A percentile compares a stretch with the other conserved stretches of the same genome.
Conservation (phyloP, 2,797 vertebrate species). For the Alfaro cultratus region DNA sequence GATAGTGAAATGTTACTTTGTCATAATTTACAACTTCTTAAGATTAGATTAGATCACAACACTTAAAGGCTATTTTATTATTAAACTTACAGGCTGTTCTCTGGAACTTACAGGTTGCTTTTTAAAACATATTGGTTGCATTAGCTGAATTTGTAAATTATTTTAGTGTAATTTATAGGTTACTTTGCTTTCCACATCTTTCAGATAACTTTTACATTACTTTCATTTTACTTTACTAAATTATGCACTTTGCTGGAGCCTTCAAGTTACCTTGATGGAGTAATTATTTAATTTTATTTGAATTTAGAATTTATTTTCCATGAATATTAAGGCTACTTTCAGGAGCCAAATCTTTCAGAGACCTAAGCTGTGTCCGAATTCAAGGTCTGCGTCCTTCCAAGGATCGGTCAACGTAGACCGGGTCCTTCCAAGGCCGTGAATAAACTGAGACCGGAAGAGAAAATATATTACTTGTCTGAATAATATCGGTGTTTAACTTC, state of each 20-base stretch:
- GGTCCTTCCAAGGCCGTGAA: too few species aligned
- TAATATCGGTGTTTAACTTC: too few species aligned
- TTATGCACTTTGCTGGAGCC: background rate
- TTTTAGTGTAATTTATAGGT: background rate
- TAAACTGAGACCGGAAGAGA: too few species aligned
- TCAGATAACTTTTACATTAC: background rate
- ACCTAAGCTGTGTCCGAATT: background rate
- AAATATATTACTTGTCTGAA: too few species aligned
- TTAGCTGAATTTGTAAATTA: background rate
- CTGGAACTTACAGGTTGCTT: background rate
- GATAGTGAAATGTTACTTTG: background rate
- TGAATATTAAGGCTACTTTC: background rate
- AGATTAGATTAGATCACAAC: background rate
- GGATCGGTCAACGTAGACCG: too few species aligned
- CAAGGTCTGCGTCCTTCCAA: too few species aligned
- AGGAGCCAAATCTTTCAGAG: background rate
- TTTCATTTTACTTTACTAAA: background rate
- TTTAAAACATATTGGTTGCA: background rate
- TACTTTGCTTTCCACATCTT: background rate
- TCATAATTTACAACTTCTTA: background rate
- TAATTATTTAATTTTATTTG: background rate
- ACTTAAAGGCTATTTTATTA: background rate
- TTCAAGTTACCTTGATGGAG: background rate
- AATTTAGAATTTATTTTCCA: background rate
- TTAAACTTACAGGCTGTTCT: background rate